Conservation (phyloP, 2,113 vertebrate genomes). For the Xyliphius kryptos region DNA sequence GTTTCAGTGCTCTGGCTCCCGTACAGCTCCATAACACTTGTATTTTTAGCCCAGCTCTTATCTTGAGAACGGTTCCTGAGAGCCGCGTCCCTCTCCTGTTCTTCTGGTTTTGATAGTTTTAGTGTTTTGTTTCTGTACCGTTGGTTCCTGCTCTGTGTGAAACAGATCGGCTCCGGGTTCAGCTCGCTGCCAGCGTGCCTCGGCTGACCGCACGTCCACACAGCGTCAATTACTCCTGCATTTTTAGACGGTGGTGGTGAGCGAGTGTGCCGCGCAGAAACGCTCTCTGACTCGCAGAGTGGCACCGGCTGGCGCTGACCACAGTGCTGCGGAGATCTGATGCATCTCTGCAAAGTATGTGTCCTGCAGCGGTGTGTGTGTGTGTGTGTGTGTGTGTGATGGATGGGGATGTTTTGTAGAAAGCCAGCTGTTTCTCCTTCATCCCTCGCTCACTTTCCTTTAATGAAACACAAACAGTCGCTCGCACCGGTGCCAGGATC, state of each 20-base stretch:
- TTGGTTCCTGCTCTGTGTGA: constrained; percentile 48
- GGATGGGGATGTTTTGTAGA: constrained; percentile 34
- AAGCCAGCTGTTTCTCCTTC: constrained; percentile 35
- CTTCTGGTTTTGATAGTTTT: constrained; percentile 12
- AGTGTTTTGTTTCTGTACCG: constrained; percentile 37
- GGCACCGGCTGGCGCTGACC: too few species aligned
- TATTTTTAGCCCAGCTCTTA: constrained; percentile 63
- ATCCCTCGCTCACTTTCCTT: constrained; percentile 29
- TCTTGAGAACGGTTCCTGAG: constrained; percentile 48
- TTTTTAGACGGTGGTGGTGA: constrained; percentile 76
- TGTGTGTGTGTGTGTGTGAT: constrained; percentile 19
- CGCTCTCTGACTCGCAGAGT: constrained; percentile 63
- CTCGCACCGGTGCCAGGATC: constrained; percentile 24
- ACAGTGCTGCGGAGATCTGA: constrained; percentile 70
- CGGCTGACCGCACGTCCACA: constrained; percentile 66
- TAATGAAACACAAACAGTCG: constrained; percentile 38
- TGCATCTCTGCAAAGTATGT: constrained; percentile 35
- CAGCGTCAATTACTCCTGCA: constrained; percentile 74
- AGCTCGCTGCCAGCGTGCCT: constrained; percentile 45
- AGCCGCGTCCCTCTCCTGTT: constrained; percentile 17
- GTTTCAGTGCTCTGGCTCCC: constrained; percentile 54
- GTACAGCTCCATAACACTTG: constrained; percentile 48
- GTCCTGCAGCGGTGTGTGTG: constrained; percentile 27
- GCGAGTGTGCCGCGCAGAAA: constrained; percentile 63
- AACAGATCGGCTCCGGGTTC: constrained; percentile 41